These are phyloP conservation scores for Cranoglanis bouderius DNA, from an alignment of 2,113 vertebrate species.

Conservation along the genomic window DNA sequence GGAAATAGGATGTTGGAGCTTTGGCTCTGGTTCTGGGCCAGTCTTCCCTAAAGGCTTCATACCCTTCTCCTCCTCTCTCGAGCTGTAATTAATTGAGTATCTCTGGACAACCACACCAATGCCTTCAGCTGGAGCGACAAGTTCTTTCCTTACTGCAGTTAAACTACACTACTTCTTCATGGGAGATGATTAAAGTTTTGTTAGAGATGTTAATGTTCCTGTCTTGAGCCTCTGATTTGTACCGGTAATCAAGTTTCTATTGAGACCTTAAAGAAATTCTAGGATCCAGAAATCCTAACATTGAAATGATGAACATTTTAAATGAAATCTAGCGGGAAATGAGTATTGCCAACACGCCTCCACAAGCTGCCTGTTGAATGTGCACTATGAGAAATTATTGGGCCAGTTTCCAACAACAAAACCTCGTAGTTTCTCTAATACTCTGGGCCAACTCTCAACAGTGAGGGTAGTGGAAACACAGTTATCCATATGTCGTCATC, in stretches of 20 bases:
- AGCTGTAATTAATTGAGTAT: slow-evolving; percentile 51
- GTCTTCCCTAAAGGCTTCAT: slow-evolving; percentile 59
- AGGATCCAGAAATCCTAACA: background rate
- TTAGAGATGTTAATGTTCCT: background rate
- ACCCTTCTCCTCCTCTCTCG: slow-evolving; percentile 38
- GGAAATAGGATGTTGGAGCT: slow-evolving; percentile 27
- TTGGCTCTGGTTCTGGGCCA: slow-evolving; percentile 53
- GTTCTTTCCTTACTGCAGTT: slow-evolving; percentile 36
- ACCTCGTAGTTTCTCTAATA: background rate
- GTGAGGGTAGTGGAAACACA: background rate
- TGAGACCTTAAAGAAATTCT: background rate
- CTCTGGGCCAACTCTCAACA: background rate
- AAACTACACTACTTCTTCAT: background rate
- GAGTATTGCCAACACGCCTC: background rate
- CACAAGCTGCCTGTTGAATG: background rate
- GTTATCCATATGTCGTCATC: slow-evolving; percentile 8
- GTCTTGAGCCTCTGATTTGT: background rate
- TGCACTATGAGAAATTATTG: background rate
- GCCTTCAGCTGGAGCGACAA: slow-evolving; percentile 10
- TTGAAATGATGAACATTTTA: background rate
- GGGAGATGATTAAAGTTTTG: background rate
- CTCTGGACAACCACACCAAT: slow-evolving; percentile 29
- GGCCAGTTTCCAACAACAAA: background rate
- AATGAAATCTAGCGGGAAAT: background rate
- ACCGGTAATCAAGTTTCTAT: background rate